Evolutionary conservation across 1,140 invertebrate species (phyloP).

Genomic region (Lordiphosa clarofinis): DNA sequence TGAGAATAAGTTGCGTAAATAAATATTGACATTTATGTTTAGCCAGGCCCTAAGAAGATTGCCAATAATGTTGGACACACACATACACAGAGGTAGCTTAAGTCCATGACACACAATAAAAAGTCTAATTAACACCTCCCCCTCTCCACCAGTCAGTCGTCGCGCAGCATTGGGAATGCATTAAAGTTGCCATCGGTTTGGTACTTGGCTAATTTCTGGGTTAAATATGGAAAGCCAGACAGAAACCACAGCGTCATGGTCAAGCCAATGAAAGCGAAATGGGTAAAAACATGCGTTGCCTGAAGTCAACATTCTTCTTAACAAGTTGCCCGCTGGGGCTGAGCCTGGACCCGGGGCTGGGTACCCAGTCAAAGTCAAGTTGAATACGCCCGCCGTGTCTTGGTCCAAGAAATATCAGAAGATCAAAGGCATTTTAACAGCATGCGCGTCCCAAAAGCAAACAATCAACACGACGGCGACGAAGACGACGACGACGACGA

Average conservation of each 20-base stretch:
- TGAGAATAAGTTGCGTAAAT: conserved; percentile 51
- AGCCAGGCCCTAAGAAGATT: conserved; percentile 26
- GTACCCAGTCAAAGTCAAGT: conserved; percentile 55
- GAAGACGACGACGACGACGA: neutral
- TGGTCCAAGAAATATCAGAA: conserved; percentile 67
- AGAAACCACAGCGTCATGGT: conserved; percentile 57
- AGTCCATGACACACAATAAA: conserved; percentile 45
- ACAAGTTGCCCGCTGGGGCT: conserved; percentile 60
- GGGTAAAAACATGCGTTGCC: conserved; percentile 61
- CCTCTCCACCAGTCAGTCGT: neutral
- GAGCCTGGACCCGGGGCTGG: conserved; percentile 8
- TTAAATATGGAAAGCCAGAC: conserved; percentile 50
- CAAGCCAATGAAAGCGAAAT: conserved; percentile 68
- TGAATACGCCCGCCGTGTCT: conserved; percentile 72
- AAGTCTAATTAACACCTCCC: conserved; percentile 69
- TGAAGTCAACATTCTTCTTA: conserved; percentile 74
- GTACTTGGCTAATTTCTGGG: conserved; percentile 64
- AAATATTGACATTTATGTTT: conserved; percentile 70
- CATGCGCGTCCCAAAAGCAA: conserved; percentile 63
- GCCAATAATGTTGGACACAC: conserved; percentile 42
- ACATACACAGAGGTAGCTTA: conserved; percentile 14
- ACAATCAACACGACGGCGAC: conserved; percentile 68
- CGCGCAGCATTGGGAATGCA: conserved; percentile 41
- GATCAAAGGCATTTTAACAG: conserved; percentile 78
- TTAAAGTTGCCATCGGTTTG: conserved; percentile 34